These are phyloP conservation scores for Syrmaticus mikado DNA, from an alignment of 2,113 vertebrate species.

Conservation along the genomic window DNA sequence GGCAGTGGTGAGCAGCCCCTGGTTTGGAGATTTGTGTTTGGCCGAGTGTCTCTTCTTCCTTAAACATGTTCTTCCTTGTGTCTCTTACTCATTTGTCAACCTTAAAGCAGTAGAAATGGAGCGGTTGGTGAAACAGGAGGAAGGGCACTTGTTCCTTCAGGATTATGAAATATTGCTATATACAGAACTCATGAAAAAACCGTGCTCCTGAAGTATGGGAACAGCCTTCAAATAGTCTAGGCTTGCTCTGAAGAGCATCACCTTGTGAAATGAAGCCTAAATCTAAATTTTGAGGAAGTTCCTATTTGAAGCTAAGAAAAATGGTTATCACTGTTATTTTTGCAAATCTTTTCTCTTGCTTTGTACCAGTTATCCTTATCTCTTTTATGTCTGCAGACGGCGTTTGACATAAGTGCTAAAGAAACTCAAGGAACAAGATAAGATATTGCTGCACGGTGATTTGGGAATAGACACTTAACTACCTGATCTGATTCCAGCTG, in stretches of 20 bases:
- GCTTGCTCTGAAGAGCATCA: not conserved
- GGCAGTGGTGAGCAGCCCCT: not conserved
- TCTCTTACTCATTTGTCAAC: not conserved
- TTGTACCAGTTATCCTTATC: not conserved
- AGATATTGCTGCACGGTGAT: not conserved
- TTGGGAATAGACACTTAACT: not conserved
- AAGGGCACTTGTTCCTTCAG: not conserved
- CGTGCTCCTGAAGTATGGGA: not conserved
- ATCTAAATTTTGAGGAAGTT: not conserved
- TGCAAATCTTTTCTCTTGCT: not conserved
- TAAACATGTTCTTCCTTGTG: not conserved
- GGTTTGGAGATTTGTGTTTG: not conserved
- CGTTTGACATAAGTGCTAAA: not conserved
- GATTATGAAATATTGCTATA: not conserved
- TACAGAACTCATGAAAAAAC: not conserved
- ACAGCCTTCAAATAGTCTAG: not conserved
- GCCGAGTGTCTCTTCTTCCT: not conserved
- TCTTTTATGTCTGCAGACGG: not conserved
- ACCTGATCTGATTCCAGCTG: not conserved
- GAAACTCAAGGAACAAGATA: not conserved
- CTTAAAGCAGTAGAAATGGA: not conserved
- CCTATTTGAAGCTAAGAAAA: not conserved
- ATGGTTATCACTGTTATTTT: not conserved
- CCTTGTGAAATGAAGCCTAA: not conserved
- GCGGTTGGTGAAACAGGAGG: not conserved